Percentiles rank a stretch among this genome's conserved stretches.
Evolutionary conservation across 2,797 vertebrate genomes (phyloP).

Genomic region (Micromesistius poutassou): DNA sequence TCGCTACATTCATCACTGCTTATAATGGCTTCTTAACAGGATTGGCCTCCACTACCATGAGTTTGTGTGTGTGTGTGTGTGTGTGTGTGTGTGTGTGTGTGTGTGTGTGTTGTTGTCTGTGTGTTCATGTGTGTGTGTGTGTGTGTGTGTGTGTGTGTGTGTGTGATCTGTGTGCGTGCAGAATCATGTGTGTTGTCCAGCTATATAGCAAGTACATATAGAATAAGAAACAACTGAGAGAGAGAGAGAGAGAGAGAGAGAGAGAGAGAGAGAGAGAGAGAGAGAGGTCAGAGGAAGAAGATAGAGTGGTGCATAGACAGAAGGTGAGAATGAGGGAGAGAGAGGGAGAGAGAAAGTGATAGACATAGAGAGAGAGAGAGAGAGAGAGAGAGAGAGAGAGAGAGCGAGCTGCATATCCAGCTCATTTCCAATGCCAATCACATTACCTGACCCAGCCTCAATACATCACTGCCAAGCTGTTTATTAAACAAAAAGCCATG

Average conservation of each 20-base stretch:
- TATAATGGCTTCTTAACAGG: neutral
- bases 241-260: constrained; percentile 11
- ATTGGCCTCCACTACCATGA: neutral
- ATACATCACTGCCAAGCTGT: constrained; percentile 77
- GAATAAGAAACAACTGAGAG: constrained; percentile 25
- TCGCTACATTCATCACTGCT: neutral
- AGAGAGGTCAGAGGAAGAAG: neutral
- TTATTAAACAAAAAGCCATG: constrained; percentile 77
- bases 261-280: too few relatives aligned
- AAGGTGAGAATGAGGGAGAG: constrained; percentile 7
- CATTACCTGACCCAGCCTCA: constrained; percentile 72
- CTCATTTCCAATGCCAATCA: constrained; percentile 74
- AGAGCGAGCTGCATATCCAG: constrained; percentile 64
- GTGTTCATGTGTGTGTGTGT: too few relatives aligned
- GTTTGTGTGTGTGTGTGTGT: too few relatives aligned
- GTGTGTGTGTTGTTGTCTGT: too few relatives aligned
- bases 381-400: constrained; percentile 31
- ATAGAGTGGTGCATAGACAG: constrained; percentile 13
- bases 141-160: neutral
- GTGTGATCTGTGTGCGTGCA: neutral
- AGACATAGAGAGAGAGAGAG: constrained; percentile 35
- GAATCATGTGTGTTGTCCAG: neutral
- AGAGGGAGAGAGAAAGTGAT: constrained; percentile 1
- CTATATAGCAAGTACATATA: constrained; percentile 35
- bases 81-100: too few relatives aligned